These are phyloP conservation scores for Megalonaias nervosa DNA, from an alignment of 1,140 invertebrate species.

Conservation along the genomic window DNA sequence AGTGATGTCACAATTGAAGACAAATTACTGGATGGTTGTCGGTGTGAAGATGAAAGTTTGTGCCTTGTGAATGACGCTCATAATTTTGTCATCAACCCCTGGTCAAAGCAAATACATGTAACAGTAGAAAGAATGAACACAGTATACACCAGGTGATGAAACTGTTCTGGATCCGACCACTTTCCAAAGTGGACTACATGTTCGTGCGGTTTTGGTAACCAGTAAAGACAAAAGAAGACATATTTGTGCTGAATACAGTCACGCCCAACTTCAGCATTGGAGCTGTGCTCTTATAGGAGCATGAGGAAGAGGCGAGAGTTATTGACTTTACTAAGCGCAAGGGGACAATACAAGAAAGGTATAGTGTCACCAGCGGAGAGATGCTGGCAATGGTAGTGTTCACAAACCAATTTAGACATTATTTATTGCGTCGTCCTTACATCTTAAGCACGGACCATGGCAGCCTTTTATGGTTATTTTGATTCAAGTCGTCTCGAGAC, in stretches of 20 bases:
- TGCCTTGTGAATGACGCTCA: no score
- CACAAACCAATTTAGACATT: constrained; percentile 14
- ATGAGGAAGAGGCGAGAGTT: constrained; percentile 35
- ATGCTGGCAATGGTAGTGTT: constrained; percentile 9
- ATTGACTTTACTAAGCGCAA: background rate
- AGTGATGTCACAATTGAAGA: no score
- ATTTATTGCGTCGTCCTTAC: background rate
- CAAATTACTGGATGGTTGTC: no score
- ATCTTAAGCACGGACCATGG: background rate
- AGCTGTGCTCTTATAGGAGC: constrained; percentile 64
- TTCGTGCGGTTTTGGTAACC: no score
- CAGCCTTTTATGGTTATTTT: background rate
- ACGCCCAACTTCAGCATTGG: constrained; percentile 66
- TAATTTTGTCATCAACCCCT: no score
- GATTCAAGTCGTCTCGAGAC: background rate
- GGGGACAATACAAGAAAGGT: constrained; percentile 2
- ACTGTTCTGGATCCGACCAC: no score
- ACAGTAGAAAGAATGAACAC: no score
- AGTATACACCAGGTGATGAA: no score
- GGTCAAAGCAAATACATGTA: no score
- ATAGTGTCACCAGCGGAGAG: constrained; percentile 1
- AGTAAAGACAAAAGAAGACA: background rate
- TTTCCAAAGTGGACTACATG: no score
- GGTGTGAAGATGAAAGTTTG: no score
- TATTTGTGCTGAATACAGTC: constrained; percentile 63